Evolutionary conservation across 2,797 vertebrate genomes (phyloP).

Genomic region (Orestias chungarensis): DNA sequence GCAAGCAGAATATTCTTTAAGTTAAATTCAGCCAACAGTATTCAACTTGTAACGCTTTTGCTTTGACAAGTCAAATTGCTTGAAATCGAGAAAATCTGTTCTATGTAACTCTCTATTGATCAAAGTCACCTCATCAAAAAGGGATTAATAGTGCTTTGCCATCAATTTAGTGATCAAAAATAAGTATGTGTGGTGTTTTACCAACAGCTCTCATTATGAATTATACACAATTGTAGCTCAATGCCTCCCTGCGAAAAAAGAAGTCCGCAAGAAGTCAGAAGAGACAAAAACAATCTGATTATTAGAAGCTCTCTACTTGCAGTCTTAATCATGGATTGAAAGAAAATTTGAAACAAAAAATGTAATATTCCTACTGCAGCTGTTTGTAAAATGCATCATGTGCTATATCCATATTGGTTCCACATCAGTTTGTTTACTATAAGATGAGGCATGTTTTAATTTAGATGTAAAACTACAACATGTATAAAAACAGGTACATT

Average conservation of each 20-base stretch:
- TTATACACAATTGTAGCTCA: constrained; percentile 45
- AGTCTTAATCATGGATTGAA: background rate
- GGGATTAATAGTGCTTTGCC: constrained; percentile 23
- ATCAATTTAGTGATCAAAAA: constrained; percentile 17
- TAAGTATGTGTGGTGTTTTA: constrained; percentile 23
- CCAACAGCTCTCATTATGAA: constrained; percentile 48
- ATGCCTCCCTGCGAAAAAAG: constrained; percentile 20
- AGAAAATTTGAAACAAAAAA: too few species aligned
- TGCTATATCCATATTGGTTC: background rate
- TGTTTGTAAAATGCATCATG: too few species aligned
- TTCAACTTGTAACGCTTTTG: background rate
- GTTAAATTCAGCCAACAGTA: constrained; percentile 15
- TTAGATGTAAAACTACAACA: background rate
- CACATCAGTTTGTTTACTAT: background rate
- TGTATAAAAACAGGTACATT: background rate
- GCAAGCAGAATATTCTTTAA: constrained; percentile 1
- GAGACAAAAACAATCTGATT: constrained; percentile 63
- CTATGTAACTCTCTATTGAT: constrained; percentile 32
- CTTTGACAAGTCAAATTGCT: constrained; percentile 13
- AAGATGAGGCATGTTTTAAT: background rate
- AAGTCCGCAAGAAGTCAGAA: constrained; percentile 59
- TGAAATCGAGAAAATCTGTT: constrained; percentile 8
- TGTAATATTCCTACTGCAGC: too few species aligned
- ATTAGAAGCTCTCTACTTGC: constrained; percentile 67
- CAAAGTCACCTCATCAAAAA: constrained; percentile 42